A percentile compares a stretch with the other conserved stretches of the same genome.
These are phyloP conservation scores for Delphinapterus leucas DNA, from an alignment of 2,113 vertebrate genomes.

Conservation along the genomic window DNA sequence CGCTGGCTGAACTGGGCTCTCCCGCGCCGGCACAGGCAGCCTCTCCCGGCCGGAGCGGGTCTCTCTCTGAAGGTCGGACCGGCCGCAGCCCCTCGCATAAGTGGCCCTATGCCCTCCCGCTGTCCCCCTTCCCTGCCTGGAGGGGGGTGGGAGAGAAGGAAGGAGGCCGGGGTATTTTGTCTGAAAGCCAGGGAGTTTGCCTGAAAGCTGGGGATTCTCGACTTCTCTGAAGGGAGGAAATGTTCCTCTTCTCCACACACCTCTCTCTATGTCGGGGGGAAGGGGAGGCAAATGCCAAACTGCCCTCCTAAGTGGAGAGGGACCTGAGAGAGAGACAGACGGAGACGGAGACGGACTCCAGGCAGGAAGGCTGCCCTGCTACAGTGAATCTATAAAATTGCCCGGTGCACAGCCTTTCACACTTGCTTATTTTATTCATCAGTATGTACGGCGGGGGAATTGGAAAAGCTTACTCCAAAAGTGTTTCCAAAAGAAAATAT, in stretches of 20 bases:
- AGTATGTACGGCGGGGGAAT: not conserved
- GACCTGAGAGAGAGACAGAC: not conserved
- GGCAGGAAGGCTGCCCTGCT: not conserved
- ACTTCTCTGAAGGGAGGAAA: not conserved
- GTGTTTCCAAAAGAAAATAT: not conserved
- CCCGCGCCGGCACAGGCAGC: not conserved
- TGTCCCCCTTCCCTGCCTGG: not conserved
- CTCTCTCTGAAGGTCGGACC: not conserved
- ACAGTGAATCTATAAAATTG: not conserved
- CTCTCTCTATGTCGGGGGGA: not conserved
- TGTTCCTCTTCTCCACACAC: not conserved
- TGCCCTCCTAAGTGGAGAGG: not conserved
- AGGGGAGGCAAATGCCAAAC: not conserved
- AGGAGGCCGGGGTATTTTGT: not conserved
- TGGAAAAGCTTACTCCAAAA: not conserved
- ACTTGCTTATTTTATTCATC: not conserved
- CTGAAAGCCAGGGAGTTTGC: not conserved
- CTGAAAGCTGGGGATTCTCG: not conserved
- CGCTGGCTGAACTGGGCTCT: not conserved
- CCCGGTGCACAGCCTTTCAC: not conserved
- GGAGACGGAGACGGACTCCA: too few species aligned
- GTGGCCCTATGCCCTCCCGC: not conserved
- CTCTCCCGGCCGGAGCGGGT: not conserved
- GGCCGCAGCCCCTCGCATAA: not conserved
- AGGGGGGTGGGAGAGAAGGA: not conserved